Evolutionary conservation across 2,113 vertebrate genomes (phyloP).

Genomic region (Manacus vitellinus): DNA sequence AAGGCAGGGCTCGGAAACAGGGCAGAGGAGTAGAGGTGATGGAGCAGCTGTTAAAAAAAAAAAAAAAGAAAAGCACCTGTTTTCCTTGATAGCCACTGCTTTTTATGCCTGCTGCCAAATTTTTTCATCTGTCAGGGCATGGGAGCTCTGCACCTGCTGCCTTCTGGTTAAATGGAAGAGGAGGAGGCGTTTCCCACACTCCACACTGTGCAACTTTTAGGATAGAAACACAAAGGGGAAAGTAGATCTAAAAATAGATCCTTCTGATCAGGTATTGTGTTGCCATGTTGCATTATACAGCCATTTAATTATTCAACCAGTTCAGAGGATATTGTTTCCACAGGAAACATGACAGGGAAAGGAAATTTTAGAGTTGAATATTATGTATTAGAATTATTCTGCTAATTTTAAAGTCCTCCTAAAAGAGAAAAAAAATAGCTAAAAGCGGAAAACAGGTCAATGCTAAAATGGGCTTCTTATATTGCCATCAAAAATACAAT

Average conservation of each 20-base stretch:
- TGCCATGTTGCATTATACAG: not conserved
- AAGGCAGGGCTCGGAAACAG: not conserved
- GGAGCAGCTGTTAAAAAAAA: not conserved
- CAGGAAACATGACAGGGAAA: not conserved
- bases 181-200: not conserved
- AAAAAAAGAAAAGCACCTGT: not conserved
- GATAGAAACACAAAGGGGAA: not conserved
- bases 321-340: not conserved
- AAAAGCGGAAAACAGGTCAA: not conserved
- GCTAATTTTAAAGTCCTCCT: not conserved
- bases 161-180: not conserved
- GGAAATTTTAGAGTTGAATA: not conserved
- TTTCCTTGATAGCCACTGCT: conserved; percentile 29
- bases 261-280: not conserved
- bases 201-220: not conserved
- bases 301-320: not conserved
- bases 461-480: not conserved
- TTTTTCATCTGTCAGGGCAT: not conserved
- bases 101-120: conserved; percentile 23
- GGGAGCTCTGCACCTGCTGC: conserved; percentile 37
- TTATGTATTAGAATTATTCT: not conserved
- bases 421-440: not conserved
- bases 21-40: not conserved
- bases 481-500: not conserved
- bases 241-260: conserved; percentile 21